These are phyloP conservation scores for Nephrotoma appendiculata DNA, from an alignment of 2,888 invertebrate genomes.

Conservation along the genomic window DNA sequence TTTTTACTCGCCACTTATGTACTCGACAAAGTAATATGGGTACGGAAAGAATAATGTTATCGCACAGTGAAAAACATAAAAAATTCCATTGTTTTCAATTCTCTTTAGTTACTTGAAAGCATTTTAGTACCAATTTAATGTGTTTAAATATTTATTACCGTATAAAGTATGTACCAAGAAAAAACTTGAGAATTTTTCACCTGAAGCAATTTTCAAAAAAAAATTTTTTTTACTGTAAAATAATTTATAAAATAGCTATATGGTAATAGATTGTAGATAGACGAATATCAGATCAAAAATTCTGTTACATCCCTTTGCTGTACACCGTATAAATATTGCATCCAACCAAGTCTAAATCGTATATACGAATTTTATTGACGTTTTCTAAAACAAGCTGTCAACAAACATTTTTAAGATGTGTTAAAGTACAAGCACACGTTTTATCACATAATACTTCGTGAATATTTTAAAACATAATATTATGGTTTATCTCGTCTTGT, in stretches of 20 bases:
- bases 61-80: neutral
- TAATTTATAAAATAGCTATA: neutral
- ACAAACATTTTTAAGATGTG: neutral
- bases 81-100: neutral
- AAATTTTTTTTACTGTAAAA: neutral
- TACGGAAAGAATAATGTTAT: too few relatives aligned
- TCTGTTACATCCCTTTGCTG: neutral
- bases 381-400: neutral
- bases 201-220: neutral
- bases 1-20: too few relatives aligned
- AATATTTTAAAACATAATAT: neutral
- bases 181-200: neutral
- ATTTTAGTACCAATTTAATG: neutral
- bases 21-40: too few relatives aligned
- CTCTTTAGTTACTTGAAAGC: neutral
- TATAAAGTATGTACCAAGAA: neutral
- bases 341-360: neutral
- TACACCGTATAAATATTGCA: neutral
- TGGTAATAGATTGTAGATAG: neutral
- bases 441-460: neutral
- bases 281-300: neutral
- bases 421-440: neutral
- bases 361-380: neutral
- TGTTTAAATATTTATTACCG: neutral
- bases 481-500: neutral